Base-by-base conservation (phyloP, 2,888 invertebrate genomes). In the Chymomyza fuscimana region DNA sequence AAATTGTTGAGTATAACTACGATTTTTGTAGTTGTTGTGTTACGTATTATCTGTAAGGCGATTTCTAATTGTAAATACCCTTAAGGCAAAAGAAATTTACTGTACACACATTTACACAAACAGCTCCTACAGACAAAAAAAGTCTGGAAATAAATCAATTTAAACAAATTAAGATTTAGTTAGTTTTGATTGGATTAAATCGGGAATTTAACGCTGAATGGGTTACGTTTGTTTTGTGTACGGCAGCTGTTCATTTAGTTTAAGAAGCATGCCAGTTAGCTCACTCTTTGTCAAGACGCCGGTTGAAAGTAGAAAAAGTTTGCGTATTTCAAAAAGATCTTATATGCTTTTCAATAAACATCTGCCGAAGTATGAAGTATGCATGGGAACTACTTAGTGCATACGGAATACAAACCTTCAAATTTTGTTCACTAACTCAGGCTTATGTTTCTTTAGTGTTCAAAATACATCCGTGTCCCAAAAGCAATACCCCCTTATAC, bases 1-100 rank as follows among this genome's bases (percentile, higher is more conserved):
- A 70, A 86, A 83, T 87, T 85, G 79, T 87, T 85, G 79, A 85
- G 77, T 81, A 73, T 87, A 76, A 69, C 56, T 71, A 46, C 40
- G 12, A 46, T 12, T 46, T 46, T 46, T 2, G 40, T 69, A 74
- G 71, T 69, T 76, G 80, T 83, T 74, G 75, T 76, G 72, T 74
- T 54, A 54, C 54, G 71, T 72, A 50, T 58, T 67, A 46, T 71
- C 54, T 62, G 12, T 71, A 74, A 74, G 67, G 65, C 36, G 59
- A 63, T 46, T 68, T 50, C 58, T 63, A 61, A 63, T 73, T 80
- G 81, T 81, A 81, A 75, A 81, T 80, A 80, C 65, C 40, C 69
- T 73, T 63, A 61, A 46, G 65, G 65, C 62, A 63, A 50, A 29
- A 46, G 61, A 83, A 83, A 86, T 83, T 78, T 61, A 67, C 62